Conservation (phyloP, 2,113 vertebrate species). For the Centropristis striata region DNA sequence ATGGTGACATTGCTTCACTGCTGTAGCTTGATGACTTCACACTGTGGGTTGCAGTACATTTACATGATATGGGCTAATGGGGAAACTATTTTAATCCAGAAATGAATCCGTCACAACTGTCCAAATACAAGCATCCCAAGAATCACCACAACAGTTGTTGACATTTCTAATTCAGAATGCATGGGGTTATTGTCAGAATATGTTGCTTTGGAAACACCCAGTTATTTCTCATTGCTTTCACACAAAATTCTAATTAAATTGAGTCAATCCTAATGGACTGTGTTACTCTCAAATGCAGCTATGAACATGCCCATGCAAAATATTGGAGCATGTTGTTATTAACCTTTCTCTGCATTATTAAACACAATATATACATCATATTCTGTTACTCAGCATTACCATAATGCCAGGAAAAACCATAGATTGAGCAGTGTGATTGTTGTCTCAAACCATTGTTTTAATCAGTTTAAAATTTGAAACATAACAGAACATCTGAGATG, state of each 20-base stretch:
- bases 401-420: background rate
- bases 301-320: background rate
- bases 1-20: slow-evolving; percentile 21
- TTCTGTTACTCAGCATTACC: background rate
- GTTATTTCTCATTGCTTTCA: background rate
- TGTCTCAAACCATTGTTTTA: background rate
- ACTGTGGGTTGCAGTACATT: background rate
- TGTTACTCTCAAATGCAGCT: background rate
- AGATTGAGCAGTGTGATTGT: background rate
- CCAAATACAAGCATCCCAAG: background rate
- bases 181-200: too few species aligned
- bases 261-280: too few species aligned
- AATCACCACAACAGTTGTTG: background rate
- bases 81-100: background rate
- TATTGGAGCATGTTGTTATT: background rate
- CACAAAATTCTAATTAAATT: too few species aligned
- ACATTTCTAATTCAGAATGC: background rate
- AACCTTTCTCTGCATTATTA: background rate
- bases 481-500: background rate
- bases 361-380: background rate
- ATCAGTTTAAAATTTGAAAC: background rate
- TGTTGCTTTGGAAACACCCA: too few species aligned
- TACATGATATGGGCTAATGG: background rate
- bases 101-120: background rate
- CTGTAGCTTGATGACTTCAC: background rate